phyloP scores from a whole-genome alignment of 2,888 invertebrate genomes.

The Acanthosepion pharaonis region DNA sequence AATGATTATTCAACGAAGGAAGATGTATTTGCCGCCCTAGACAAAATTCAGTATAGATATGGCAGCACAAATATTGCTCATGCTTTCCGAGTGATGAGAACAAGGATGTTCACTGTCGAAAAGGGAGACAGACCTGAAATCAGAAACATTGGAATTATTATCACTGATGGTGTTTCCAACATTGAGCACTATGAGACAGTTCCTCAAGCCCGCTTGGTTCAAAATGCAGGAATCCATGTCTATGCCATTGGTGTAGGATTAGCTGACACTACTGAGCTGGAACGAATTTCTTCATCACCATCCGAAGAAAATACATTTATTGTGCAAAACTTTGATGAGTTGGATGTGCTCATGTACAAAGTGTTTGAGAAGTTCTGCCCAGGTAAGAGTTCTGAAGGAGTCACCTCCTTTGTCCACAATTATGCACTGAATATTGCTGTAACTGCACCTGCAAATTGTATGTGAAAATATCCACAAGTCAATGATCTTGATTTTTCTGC shows the following conservation, averaged over 20 bases:
- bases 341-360: constrained; percentile 58
- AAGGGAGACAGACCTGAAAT: constrained; percentile 65
- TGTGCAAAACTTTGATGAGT: constrained; percentile 62
- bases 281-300: constrained; percentile 64
- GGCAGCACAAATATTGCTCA: constrained; percentile 71
- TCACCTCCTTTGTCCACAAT: not conserved
- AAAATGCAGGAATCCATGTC: constrained; percentile 58
- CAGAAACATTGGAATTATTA: constrained; percentile 65
- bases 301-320: constrained; percentile 61
- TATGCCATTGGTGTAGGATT: constrained; percentile 65
- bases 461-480: not conserved
- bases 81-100: constrained; percentile 62
- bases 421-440: not conserved
- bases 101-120: constrained; percentile 60
- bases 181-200: constrained; percentile 64
- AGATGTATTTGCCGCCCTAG: constrained; percentile 60
- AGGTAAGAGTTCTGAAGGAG: constrained; percentile 24
- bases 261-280: constrained; percentile 64
- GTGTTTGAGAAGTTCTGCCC: constrained; percentile 51
- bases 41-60: constrained; percentile 57
- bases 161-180: constrained; percentile 72
- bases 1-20: constrained; percentile 56
- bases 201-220: constrained; percentile 62
- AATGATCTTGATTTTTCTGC: not conserved
- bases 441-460: constrained; percentile 33